phyloP scores from a whole-genome alignment of 2,888 invertebrate genomes.

The Hyles lineata region DNA sequence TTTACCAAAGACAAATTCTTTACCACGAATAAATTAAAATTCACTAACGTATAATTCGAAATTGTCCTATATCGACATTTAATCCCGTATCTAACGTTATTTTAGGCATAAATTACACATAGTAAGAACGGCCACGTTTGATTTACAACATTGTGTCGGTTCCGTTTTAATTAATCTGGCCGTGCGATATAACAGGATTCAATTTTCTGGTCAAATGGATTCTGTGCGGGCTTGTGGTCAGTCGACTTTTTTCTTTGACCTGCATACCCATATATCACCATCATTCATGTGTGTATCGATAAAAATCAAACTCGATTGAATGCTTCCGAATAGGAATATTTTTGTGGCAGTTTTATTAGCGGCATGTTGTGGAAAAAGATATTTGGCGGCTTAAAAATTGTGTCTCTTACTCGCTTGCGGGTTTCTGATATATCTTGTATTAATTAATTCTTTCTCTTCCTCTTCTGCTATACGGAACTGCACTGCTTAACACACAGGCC shows the following conservation, averaged over 20 bases:
- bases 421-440: neutral
- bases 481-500: too few species aligned
- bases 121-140: conserved; percentile 15
- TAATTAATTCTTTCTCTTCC: too few species aligned
- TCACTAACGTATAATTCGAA: neutral
- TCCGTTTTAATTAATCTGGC: conserved; percentile 64
- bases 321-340: neutral
- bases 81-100: conserved; percentile 2
- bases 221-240: conserved; percentile 46
- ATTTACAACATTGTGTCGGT: conserved; percentile 39
- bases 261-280: conserved; percentile 7
- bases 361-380: neutral
- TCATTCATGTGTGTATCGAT: conserved; percentile 34
- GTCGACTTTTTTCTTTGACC: conserved; percentile 38
- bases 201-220: conserved; percentile 74
- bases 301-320: conserved; percentile 22
- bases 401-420: neutral
- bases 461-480: too few species aligned
- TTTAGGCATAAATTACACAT: conserved; percentile 19
- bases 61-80: conserved; percentile 7
- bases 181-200: conserved; percentile 64
- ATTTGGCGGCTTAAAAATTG: neutral
- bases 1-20: neutral
- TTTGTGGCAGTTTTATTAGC: neutral
- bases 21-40: neutral